Evolutionary conservation across 1,140 invertebrate genomes (phyloP).

Genomic region (Phymorhynchus buccinoides): DNA sequence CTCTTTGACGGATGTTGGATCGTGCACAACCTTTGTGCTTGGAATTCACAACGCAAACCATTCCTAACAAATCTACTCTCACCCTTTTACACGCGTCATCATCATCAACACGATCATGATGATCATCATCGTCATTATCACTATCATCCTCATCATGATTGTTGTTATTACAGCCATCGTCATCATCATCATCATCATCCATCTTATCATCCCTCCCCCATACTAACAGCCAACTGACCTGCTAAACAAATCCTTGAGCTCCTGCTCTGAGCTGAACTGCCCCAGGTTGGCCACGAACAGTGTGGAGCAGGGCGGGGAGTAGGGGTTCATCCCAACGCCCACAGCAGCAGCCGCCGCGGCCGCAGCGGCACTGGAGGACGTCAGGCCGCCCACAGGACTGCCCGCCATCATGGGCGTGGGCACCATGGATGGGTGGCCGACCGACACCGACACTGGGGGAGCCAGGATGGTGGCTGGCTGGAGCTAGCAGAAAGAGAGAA

Average conservation of each 20-base stretch:
- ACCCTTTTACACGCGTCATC: no score
- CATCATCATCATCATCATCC: no score
- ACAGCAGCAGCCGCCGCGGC: slow-evolving; percentile 31
- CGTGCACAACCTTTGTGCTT: no score
- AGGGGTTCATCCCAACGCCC: slow-evolving; percentile 17
- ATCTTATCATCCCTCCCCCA: background rate
- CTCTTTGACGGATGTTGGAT: no score
- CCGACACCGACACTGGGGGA: slow-evolving; percentile 79
- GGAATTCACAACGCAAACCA: no score
- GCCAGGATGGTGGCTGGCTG: slow-evolving; percentile 81
- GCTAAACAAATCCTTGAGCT: slow-evolving; percentile 97
- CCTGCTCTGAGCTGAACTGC: slow-evolving; percentile 94
- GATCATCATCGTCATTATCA: no score
- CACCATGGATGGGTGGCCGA: slow-evolving; percentile 72
- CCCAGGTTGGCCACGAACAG: slow-evolving; percentile 97
- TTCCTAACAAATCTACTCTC: no score
- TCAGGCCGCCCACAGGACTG: slow-evolving; percentile 68
- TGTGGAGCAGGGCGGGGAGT: slow-evolving; percentile 88
- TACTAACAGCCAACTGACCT: slow-evolving; percentile 80
- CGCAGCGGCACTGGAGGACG: slow-evolving; percentile 77
- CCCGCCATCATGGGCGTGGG: slow-evolving; percentile 68
- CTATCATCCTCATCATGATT: no score
- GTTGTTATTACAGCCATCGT: no score
- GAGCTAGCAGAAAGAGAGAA: no score
- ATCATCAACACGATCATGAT: no score